Evolutionary conservation across 2,888 invertebrate genomes (phyloP), one percentile per base, ranked within the genome.

Genomic region (Eudasyphora cyanicolor): DNA sequence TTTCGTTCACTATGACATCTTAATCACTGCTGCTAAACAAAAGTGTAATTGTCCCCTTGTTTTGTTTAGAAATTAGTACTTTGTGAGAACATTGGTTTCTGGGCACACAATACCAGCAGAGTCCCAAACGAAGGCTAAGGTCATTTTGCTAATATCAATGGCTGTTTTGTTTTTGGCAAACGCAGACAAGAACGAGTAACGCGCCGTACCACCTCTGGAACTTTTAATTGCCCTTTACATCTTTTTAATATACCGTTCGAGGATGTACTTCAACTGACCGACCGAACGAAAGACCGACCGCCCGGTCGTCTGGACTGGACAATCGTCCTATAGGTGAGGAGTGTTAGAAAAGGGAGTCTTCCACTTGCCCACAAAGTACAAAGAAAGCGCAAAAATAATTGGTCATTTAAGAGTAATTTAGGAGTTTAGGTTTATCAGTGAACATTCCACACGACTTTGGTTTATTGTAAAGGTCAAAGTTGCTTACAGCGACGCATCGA

Each of bases 151-250:
- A 42, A 57, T 57, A 19, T 27, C 14, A 14, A 14, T 57, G 24
- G n/a, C 27, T n/a, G n/a, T n/a, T 60, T 60, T 60, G 29, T 60
- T 60, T 29, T 60, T 60, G 60, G 60, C 29, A 29, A 29, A 29
- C 60, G 60, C 24, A 74, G 8, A n/a, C n/a, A n/a, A n/a, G n/a
- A n/a, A n/a, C n/a, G n/a, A 60, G 21, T 54, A 24, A n/a, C n/a
- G 14, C 0, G 21, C 60, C 74, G 45, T 19, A 76, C 80, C 73
- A 86, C 79, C 87, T 86, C 87, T 49, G 38, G 85, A 87, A 89
- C 88, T 90, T 89, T 90, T 90, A 90, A 90, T 89, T 89, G 90
- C 88, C 88, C 88, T 90, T 89, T 89, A 90, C 88, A 87, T 89
- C 89, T 89, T 88, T 90, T 89, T 89, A 90, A 90, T 90, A 88